A percentile compares a stretch with the other conserved stretches of the same genome.
Evolutionary conservation across 2,797 vertebrate genomes (phyloP).

Genomic region (Petrocephalus sullivani): DNA sequence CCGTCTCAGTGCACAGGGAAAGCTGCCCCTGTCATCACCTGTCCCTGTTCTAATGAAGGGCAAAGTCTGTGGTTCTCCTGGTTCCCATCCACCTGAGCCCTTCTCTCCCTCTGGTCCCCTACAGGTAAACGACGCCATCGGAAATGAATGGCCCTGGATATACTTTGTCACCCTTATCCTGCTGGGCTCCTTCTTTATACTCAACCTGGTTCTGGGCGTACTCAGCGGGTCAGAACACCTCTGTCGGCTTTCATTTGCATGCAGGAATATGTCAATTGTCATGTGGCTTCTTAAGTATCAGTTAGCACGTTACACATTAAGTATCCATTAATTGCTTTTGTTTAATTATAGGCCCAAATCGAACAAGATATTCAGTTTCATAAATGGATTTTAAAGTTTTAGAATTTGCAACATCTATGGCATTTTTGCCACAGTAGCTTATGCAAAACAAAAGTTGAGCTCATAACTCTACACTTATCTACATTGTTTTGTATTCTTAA

Average conservation of each 20-base stretch:
- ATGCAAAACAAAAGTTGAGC: background rate
- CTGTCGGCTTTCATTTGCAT: background rate
- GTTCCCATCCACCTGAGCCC: background rate
- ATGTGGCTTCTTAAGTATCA: background rate
- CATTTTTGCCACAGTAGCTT: background rate
- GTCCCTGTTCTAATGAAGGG: background rate
- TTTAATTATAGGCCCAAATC: background rate
- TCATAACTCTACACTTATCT: background rate
- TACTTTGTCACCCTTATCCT: constrained; percentile 88
- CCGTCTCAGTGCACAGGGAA: background rate
- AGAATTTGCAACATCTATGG: background rate
- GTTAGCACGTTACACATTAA: background rate
- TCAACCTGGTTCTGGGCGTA: constrained; percentile 87
- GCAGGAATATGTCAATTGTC: background rate
- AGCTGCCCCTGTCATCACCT: background rate
- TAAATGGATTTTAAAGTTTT: background rate
- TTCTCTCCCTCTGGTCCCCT: background rate
- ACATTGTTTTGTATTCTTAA: background rate
- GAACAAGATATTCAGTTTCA: background rate
- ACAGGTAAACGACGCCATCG: constrained; percentile 89
- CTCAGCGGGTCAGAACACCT: constrained; percentile 76
- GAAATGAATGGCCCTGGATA: constrained; percentile 93
- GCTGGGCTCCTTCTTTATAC: constrained; percentile 87
- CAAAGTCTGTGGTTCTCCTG: background rate
- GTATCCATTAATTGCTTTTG: background rate